Evolutionary conservation across 1,140 invertebrate genomes (phyloP), one percentile per base, ranked within the genome.

Genomic region (Ganaspis sp.): DNA sequence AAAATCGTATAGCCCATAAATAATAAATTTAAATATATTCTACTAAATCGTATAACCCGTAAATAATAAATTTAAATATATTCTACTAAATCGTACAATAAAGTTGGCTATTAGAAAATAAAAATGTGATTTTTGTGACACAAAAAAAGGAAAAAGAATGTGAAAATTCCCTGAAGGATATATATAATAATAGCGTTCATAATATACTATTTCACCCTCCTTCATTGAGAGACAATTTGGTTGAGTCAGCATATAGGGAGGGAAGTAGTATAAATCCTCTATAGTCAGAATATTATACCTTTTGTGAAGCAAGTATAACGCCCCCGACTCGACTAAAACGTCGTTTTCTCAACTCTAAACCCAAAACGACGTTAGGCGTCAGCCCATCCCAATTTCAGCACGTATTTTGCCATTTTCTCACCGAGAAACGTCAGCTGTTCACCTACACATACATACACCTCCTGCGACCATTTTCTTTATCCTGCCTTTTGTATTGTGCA

Each of bases 301-400:
- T 15, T 58, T 15, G 23, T 15, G 26, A 26, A 29, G 26, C 5
- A 64, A 64, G 23, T 58, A 26, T 58, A 64, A 64, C 11, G 23
- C 58, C 58, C 54, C 11, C 26, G 12, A 64, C 58, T 64, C 58
- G 26, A 64, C 23, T 64, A 64, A 64, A 64, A 29, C 23, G 58
- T 64, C 58, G 23, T 64, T 64, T 64, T 64, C 58, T 29, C 58
- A 64, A 64, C 58, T 29, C 23, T 29, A 29, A 29, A 64, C 11
- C 26, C 23, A 64, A 26, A 12, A 21, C n/a, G n/a, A 64, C 26
- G 58, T 29, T 26, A 64, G 15, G 23, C 23, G 58, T 34, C 58
- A 64, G 23, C 58, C 58, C 58, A 64, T 64, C 11, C 58, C 23
- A 64, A 9, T 64, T 64, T 29, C 23, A 29, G 15, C 21, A 21